phyloP scores from a whole-genome alignment of 2,113 vertebrate species.

The Syngnathus typhle region DNA sequence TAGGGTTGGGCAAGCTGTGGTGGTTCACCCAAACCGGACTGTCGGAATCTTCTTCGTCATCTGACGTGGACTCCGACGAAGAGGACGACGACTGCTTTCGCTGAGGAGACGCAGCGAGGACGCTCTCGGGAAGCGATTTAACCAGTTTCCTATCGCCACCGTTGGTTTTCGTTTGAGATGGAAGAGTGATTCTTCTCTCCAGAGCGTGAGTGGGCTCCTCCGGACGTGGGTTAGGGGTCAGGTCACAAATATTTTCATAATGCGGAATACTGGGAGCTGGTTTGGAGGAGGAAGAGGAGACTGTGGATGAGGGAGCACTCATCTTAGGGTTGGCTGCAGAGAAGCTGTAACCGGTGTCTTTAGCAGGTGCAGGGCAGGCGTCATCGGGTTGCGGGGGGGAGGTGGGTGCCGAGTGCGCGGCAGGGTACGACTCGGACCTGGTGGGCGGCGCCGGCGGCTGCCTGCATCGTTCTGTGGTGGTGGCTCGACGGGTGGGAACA shows the following conservation, averaged over 20 bases:
- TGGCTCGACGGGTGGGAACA: conserved; percentile 69
- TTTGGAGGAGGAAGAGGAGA: conserved; percentile 44
- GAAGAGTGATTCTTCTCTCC: conserved; percentile 60
- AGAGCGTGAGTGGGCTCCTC: conserved; percentile 38
- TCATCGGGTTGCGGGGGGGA: conserved; percentile 70
- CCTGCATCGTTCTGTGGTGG: conserved; percentile 68
- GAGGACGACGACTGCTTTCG: conserved; percentile 57
- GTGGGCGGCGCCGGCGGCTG: conserved; percentile 59
- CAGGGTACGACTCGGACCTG: conserved; percentile 67
- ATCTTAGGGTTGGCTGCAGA: conserved; percentile 63
- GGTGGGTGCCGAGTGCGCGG: conserved; percentile 71
- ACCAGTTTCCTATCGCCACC: conserved; percentile 59
- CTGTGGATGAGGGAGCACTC: conserved; percentile 27
- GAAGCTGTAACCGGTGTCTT: conserved; percentile 64
- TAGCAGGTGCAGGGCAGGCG: conserved; percentile 42
- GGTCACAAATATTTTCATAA: conserved; percentile 69
- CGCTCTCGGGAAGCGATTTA: conserved; percentile 55
- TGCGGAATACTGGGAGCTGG: conserved; percentile 61
- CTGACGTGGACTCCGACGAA: conserved; percentile 56
- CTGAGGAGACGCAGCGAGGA: conserved; percentile 38
- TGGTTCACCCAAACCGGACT: conserved; percentile 68
- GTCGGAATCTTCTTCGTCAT: conserved; percentile 63
- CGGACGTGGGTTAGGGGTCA: conserved; percentile 24
- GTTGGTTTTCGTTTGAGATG: conserved; percentile 46
- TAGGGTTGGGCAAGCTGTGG: conserved; percentile 58